These are phyloP conservation scores for Mesorhabditis sp. DNA, from an alignment of 2,888 invertebrate species.

Conservation along the genomic window DNA sequence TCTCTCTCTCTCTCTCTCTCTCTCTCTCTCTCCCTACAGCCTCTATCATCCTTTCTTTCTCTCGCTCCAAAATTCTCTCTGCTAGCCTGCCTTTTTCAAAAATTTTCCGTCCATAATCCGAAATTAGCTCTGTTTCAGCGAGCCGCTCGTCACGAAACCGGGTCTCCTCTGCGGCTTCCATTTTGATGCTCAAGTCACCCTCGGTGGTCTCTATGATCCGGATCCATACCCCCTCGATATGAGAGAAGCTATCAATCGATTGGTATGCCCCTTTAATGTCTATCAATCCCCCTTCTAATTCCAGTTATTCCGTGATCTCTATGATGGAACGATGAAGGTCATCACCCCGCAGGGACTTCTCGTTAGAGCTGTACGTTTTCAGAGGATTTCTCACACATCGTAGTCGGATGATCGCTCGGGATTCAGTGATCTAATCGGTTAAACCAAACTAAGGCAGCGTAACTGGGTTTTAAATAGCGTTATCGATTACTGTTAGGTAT, in stretches of 20 bases:
- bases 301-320: slow-evolving; percentile 2
- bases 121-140: background rate
- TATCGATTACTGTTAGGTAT: no score
- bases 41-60: no score
- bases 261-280: background rate
- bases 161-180: background rate
- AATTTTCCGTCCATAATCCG: no score
- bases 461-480: no score
- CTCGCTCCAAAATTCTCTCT: no score
- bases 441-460: no score
- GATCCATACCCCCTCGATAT: background rate
- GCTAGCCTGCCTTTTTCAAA: no score
- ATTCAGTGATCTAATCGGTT: no score
- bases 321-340: background rate
- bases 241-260: background rate
- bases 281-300: background rate
- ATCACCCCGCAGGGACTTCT: background rate
- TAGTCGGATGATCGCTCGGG: no score
- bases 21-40: no score
- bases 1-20: no score
- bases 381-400: no score
- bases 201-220: slow-evolving; percentile 1
- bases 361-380: background rate
- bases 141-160: background rate
- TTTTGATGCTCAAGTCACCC: background rate